These are phyloP conservation scores for Cataglyphis albicans DNA, from an alignment of 2,888 invertebrate genomes.

Conservation along the genomic window DNA sequence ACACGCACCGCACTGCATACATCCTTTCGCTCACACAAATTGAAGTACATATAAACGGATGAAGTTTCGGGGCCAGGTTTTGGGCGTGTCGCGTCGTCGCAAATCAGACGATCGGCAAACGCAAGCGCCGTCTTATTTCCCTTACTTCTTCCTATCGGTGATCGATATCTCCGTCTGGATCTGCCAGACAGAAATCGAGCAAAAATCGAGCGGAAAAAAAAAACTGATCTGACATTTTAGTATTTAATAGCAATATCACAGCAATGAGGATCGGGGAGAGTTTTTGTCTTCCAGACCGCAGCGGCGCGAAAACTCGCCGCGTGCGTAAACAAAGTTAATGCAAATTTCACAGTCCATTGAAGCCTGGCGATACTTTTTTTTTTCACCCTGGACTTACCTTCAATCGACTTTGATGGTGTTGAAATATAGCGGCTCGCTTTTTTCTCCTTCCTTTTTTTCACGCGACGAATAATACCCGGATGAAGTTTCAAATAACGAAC, in stretches of 20 bases:
- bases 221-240: conserved; percentile 12
- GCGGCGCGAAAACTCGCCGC: conserved; percentile 1
- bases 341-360: conserved; percentile 51
- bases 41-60: conserved; percentile 19
- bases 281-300: conserved; percentile 8
- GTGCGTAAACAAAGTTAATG: conserved; percentile 50
- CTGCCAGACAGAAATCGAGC: conserved; percentile 51
- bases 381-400: not conserved
- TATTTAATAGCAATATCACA: conserved; percentile 25
- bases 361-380: not conserved
- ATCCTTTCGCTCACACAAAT: conserved; percentile 16
- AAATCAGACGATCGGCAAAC: conserved; percentile 55
- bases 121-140: conserved; percentile 37
- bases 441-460: not conserved
- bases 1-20: conserved; percentile 8
- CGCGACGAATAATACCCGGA: conserved; percentile 29
- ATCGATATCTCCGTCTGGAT: conserved; percentile 39
- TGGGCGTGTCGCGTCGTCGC: conserved; percentile 48
- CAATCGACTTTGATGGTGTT: conserved; percentile 1
- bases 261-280: not conserved
- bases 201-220: conserved; percentile 35
- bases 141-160: conserved; percentile 46
- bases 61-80: conserved; percentile 39
- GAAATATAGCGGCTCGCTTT: conserved; percentile 19
- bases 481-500: conserved; percentile 51